A percentile compares a stretch with the other conserved stretches of the same genome.
phyloP scores from a whole-genome alignment of 2,113 vertebrate species.

The Odocoileus hemionus region DNA sequence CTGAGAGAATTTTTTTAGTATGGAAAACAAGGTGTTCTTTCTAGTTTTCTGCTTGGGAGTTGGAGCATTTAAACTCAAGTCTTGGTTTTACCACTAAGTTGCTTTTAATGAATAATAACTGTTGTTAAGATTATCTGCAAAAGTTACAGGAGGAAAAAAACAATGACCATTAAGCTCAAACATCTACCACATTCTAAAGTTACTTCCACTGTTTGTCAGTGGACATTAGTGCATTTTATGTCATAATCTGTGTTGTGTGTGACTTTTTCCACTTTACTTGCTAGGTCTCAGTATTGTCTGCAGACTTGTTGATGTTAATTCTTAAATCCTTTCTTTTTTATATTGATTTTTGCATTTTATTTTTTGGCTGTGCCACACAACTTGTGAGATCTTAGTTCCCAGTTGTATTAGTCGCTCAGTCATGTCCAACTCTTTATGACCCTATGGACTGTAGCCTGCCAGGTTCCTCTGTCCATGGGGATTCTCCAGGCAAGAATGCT shows the following conservation, averaged over 20 bases:
- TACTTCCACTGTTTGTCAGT: neutral
- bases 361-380: neutral
- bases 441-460: neutral
- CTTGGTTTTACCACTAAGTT: neutral
- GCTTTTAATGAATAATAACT: neutral
- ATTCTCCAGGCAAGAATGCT: neutral
- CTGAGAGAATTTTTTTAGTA: neutral
- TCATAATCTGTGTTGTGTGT: neutral
- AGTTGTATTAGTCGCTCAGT: neutral
- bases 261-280: neutral
- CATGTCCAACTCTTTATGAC: accelerated
- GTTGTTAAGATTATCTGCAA: neutral
- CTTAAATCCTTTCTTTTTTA: neutral
- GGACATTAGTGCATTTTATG: neutral
- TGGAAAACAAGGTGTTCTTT: neutral
- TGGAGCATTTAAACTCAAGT: neutral
- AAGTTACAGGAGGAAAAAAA: neutral
- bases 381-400: neutral
- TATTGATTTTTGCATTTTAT: neutral
- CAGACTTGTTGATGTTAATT: neutral
- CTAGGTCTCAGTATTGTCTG: accelerated
- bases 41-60: neutral
- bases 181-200: neutral
- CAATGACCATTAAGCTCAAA: neutral
- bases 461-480: neutral